A percentile compares a stretch with the other conserved stretches of the same genome.
Conservation (phyloP, 2,113 vertebrate genomes). For the Delphinapterus leucas region DNA sequence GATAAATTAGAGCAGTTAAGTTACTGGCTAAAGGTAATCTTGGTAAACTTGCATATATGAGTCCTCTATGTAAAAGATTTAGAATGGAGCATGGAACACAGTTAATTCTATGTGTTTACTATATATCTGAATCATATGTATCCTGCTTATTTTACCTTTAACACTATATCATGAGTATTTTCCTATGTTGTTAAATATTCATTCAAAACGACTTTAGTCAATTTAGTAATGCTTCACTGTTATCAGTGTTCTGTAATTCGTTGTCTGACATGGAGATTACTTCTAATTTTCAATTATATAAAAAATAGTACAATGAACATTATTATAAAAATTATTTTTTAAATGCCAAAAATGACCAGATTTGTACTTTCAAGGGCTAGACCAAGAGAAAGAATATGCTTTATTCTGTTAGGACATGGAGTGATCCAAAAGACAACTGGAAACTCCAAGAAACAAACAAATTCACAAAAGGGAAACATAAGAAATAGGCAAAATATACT, state of each 20-base stretch:
- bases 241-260: background rate
- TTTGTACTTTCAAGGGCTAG: background rate
- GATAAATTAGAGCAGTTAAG: background rate
- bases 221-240: background rate
- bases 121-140: background rate
- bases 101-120: background rate
- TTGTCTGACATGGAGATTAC: background rate
- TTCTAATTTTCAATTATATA: background rate
- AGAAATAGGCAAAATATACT: background rate
- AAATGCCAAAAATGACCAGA: background rate
- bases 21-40: background rate
- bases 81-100: background rate
- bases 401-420: background rate
- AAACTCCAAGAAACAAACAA: background rate
- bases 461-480: background rate
- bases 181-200: background rate
- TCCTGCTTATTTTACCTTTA: background rate
- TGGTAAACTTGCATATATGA: background rate
- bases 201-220: background rate
- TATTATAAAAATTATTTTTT: background rate
- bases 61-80: background rate
- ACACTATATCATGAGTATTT: background rate
- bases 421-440: background rate
- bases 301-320: background rate
- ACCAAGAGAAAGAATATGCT: background rate